phyloP scores from a whole-genome alignment of 1,140 invertebrate species.

The Pachyrhynchus sulphureomaculatus region DNA sequence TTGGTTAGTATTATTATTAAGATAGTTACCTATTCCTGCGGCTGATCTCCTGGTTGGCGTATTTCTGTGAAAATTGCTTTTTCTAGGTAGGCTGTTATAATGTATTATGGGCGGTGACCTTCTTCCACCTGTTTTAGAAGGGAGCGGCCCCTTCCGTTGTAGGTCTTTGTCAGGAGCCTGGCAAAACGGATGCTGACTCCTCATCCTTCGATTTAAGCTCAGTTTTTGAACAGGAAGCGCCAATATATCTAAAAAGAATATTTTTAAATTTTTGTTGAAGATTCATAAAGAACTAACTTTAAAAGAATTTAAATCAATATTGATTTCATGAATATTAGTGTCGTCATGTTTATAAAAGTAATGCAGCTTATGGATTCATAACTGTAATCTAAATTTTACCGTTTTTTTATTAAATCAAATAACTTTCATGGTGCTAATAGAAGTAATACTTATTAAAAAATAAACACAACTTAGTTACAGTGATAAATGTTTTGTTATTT shows the following conservation, averaged over 20 bases:
- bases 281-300: not conserved
- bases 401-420: too few species aligned
- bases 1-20: not conserved
- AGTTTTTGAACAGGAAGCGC: conserved; percentile 38
- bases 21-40: conserved; percentile 51
- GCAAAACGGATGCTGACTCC: conserved; percentile 56
- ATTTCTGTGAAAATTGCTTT: conserved; percentile 64
- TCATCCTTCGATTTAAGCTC: conserved; percentile 54
- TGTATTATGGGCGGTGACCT: conserved; percentile 56
- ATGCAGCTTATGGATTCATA: too few species aligned
- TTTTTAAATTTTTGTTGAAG: conserved; percentile 1
- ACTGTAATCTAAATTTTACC: too few species aligned
- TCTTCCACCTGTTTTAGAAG: conserved; percentile 50
- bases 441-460: too few species aligned
- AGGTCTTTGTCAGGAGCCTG: conserved; percentile 65
- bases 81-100: conserved; percentile 64
- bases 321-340: too few species aligned
- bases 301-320: too few species aligned
- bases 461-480: too few species aligned
- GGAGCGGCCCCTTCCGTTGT: conserved; percentile 55
- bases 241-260: conserved; percentile 52
- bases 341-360: too few species aligned
- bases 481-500: too few species aligned
- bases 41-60: conserved; percentile 65
- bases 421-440: too few species aligned